Evolutionary conservation across 2,888 invertebrate species (phyloP).

Genomic region (Agrotis ipsilon): DNA sequence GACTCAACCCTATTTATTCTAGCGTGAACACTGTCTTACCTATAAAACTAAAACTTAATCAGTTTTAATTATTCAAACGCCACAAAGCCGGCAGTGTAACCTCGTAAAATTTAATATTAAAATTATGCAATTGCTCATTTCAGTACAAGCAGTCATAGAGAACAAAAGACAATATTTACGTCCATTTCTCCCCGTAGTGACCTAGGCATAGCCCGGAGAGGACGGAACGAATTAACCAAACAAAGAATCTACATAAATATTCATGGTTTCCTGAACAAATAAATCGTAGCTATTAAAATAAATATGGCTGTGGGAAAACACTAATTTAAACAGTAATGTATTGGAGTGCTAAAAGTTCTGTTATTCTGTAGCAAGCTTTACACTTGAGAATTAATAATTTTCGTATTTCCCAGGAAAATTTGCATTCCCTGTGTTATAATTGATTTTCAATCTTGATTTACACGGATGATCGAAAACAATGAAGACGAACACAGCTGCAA

Average conservation of each 20-base stretch:
- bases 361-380: background rate
- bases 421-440: background rate
- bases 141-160: slow-evolving; percentile 3
- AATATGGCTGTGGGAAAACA: slow-evolving; percentile 30
- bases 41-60: background rate
- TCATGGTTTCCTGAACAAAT: slow-evolving; percentile 44
- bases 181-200: slow-evolving; percentile 23
- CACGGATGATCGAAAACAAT: background rate
- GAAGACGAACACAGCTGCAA: background rate
- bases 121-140: slow-evolving; percentile 2
- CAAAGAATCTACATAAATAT: slow-evolving; percentile 48
- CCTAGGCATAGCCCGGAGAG: slow-evolving; percentile 30
- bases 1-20: background rate
- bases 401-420: background rate
- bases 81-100: background rate
- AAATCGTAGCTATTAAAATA: slow-evolving; percentile 29
- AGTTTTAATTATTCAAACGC: slow-evolving; percentile 1
- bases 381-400: background rate
- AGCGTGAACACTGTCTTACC: background rate
- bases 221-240: slow-evolving; percentile 44
- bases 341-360: slow-evolving; percentile 1
- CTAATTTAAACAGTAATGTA: slow-evolving; percentile 1
- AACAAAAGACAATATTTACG: slow-evolving; percentile 40
- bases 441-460: background rate
- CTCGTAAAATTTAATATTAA: slow-evolving; percentile 19